Base-by-base conservation (phyloP, 1,140 invertebrate genomes). In the Schlechtendalia chinensis region DNA sequence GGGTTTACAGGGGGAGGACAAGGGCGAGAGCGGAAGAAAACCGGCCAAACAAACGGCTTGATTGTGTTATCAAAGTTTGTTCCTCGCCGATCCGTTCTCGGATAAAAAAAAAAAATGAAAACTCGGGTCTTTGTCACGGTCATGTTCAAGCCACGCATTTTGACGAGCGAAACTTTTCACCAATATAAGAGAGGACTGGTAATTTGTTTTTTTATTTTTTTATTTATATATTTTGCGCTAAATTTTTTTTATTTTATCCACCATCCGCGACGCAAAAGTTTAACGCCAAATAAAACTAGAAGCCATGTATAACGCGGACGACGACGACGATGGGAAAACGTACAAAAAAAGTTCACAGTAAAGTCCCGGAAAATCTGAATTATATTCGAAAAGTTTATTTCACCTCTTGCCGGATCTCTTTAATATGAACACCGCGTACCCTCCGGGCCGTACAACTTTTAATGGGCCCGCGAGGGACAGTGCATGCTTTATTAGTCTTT, bases 371-470 rank as follows among this genome's bases (percentile, higher is more conserved):
- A 77, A 77, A 77, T 77, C 72, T 77, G 72, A 77, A 77, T 77
- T 77, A 77, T 77, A 77, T 77, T 77, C 24, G 56, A 79, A 79
- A 79, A 79, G 75, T 79, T 79, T 79, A 79, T 63, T 59, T 29
- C 39, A 61, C 58, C 75, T 79, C 50, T 79, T 63, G n/a, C 24
- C 22, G 6, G 75, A 79, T 79, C 58, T 79, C 61, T 61, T 79
- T 79, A 79, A 79, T 61, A 79, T 45, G 56, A 47, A 27, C 39
- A 22, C 58, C 17, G 3, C 39, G 58, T 79, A n/a, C 75, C 24
- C 19, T 79, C 8, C 16, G 22, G 58, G 32, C 19, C 19, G 50
- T 8, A 8, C 6, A 79, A 79, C 75, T 79, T 79, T 63, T 79
- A 61, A 50, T 61, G 17, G 16, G 5, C 24, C 22, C 24, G 54